Evolutionary conservation across 2,888 invertebrate genomes (phyloP).

Genomic region (Chrysopilus asiliformis): DNA sequence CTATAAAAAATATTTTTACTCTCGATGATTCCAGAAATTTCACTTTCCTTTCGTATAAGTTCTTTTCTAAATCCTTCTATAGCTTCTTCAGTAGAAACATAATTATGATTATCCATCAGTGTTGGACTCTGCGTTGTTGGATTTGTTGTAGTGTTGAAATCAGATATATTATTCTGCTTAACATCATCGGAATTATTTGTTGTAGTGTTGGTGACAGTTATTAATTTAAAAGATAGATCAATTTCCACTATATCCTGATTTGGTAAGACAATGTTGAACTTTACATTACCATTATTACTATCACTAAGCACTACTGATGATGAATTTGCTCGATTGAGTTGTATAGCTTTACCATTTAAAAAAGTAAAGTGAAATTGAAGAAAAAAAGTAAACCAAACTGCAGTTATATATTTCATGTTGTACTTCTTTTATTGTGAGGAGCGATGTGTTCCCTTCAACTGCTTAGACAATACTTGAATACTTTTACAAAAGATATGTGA

Average conservation of each 20-base stretch:
- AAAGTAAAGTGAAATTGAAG: too few relatives aligned
- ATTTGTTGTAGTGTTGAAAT: not conserved
- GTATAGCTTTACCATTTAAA: too few relatives aligned
- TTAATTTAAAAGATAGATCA: constrained; percentile 1
- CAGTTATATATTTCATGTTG: too few relatives aligned
- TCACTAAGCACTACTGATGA: constrained; percentile 2
- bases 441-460: too few relatives aligned
- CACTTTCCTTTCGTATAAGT: constrained; percentile 11
- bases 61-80: constrained; percentile 14
- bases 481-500: too few relatives aligned
- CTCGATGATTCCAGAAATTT: constrained; percentile 14
- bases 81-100: constrained; percentile 10
- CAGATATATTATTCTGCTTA: not conserved
- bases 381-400: too few relatives aligned
- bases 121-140: not conserved
- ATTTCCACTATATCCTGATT: constrained; percentile 1
- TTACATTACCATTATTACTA: not conserved
- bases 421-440: too few relatives aligned
- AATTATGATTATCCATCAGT: constrained; percentile 2
- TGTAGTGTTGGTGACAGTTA: constrained; percentile 1
- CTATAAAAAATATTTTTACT: constrained; percentile 11
- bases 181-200: constrained; percentile 1
- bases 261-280: not conserved
- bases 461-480: too few relatives aligned
- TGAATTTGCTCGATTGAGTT: not conserved